phyloP scores from a whole-genome alignment of 2,113 vertebrate genomes.

The Mustelus asterias region DNA sequence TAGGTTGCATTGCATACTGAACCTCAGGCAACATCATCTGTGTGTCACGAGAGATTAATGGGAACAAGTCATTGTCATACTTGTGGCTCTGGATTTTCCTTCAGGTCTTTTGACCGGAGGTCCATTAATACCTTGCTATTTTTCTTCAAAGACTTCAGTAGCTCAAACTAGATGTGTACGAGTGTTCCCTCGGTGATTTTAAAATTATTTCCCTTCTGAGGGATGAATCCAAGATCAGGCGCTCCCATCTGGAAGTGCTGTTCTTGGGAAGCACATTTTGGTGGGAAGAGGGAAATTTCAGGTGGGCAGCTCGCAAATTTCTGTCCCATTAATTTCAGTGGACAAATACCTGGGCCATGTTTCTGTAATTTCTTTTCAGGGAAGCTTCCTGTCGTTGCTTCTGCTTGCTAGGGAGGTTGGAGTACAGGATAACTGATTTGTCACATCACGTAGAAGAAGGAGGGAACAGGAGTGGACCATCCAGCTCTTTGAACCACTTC shows the following conservation, averaged over 20 bases:
- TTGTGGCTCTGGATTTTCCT: neutral
- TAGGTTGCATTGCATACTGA: neutral
- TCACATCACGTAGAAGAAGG: too few relatives aligned
- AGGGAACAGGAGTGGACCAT: too few relatives aligned
- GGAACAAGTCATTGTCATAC: neutral
- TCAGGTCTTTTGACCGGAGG: neutral
- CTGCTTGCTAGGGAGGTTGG: neutral
- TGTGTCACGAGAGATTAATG: conserved; percentile 13
- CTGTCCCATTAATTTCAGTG: neutral
- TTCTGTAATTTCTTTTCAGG: neutral
- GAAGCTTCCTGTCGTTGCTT: neutral
- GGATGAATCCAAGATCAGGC: neutral
- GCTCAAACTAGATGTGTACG: neutral
- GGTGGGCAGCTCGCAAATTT: neutral
- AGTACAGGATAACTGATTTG: too few relatives aligned
- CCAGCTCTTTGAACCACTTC: too few relatives aligned
- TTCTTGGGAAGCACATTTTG: neutral
- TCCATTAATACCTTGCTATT: neutral
- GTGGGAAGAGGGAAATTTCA: neutral
- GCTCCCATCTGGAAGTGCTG: neutral
- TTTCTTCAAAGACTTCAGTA: neutral
- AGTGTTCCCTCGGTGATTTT: neutral
- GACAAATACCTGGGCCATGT: too few relatives aligned
- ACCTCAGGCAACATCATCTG: neutral
- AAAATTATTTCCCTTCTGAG: neutral